Evolutionary conservation across 2,888 invertebrate species (phyloP).

Genomic region (Octodonta nipae): DNA sequence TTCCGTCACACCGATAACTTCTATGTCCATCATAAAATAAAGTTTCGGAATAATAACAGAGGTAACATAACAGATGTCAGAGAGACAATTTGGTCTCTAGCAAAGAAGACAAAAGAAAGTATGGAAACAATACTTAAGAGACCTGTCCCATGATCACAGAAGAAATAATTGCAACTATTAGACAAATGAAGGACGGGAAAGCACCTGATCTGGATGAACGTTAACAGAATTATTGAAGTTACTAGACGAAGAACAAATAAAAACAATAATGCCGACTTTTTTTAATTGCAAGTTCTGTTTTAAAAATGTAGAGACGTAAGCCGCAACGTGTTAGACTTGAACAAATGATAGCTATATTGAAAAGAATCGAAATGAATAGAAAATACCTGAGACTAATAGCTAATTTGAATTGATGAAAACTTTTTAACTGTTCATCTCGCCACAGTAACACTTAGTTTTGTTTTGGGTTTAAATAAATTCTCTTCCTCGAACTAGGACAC

Average conservation of each 20-base stretch:
- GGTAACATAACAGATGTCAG: background rate
- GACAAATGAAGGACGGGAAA: background rate
- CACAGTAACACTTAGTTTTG: too few relatives aligned
- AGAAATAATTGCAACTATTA: background rate
- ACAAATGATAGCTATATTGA: background rate
- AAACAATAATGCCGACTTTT: background rate
- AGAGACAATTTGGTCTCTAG: background rate
- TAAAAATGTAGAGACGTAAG: background rate
- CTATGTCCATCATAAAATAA: background rate
- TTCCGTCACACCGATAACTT: background rate
- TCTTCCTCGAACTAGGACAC: too few relatives aligned
- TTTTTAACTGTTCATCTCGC: too few relatives aligned
- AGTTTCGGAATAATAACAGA: background rate
- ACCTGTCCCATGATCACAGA: background rate
- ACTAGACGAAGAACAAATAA: background rate
- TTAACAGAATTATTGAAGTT: background rate
- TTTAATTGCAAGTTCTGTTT: too few relatives aligned
- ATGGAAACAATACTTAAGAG: background rate
- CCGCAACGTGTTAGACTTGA: background rate
- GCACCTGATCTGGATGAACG: background rate
- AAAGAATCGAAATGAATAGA: constrained; percentile 1
- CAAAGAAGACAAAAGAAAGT: background rate
- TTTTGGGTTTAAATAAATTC: too few relatives aligned
- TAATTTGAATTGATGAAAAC: too few relatives aligned
- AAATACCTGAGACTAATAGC: too few relatives aligned